A percentile compares a stretch with the other conserved stretches of the same genome.
phyloP scores from a whole-genome alignment of 2,797 vertebrate species.

The Semotilus atromaculatus region DNA sequence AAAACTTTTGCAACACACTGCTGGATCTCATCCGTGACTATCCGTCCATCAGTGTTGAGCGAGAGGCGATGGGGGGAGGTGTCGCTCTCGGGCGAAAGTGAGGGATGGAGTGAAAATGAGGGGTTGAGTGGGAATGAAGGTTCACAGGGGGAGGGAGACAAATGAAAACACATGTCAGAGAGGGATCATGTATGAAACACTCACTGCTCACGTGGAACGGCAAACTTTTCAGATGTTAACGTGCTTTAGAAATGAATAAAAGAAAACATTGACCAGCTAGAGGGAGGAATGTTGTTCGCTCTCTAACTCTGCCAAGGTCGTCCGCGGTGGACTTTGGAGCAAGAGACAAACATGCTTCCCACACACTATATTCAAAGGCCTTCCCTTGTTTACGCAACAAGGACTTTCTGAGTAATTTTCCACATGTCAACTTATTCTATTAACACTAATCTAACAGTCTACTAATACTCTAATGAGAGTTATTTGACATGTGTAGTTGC shows the following conservation, averaged over 20 bases:
- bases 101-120: constrained; percentile 44
- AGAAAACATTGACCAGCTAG: constrained; percentile 4
- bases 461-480: no score
- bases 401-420: not conserved
- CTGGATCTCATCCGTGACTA: constrained; percentile 13
- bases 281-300: not conserved
- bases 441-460: no score
- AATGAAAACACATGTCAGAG: constrained; percentile 38
- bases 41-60: constrained; percentile 22
- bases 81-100: constrained; percentile 55
- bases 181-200: constrained; percentile 19
- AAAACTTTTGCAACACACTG: constrained; percentile 4
- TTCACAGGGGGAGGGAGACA: constrained; percentile 22
- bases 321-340: not conserved
- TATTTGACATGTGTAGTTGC: no score
- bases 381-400: constrained; percentile 11
- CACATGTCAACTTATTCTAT: no score
- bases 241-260: constrained; percentile 22
- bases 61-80: constrained; percentile 26
- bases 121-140: constrained; percentile 5
- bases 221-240: not conserved
- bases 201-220: constrained; percentile 8
- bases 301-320: constrained; percentile 19
- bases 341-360: constrained; percentile 12
- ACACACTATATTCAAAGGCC: constrained; percentile 19